These are phyloP conservation scores for Calliscelio sp. DNA, from an alignment of 2,888 invertebrate genomes.

Conservation along the genomic window DNA sequence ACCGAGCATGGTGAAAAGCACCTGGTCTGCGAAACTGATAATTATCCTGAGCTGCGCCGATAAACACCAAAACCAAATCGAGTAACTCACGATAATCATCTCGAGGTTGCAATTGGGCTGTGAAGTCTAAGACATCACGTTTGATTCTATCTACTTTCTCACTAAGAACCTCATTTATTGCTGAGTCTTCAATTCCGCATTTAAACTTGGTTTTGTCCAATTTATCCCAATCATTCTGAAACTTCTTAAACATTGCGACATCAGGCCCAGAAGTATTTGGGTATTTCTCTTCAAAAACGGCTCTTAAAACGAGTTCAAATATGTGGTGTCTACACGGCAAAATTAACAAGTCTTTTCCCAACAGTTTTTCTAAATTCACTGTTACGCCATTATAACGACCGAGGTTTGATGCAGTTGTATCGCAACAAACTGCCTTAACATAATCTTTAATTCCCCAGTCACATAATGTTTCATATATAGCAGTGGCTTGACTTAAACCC, in stretches of 20 bases:
- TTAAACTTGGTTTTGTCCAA: constrained; percentile 35
- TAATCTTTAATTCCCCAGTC: constrained; percentile 43
- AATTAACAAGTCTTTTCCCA: constrained; percentile 60
- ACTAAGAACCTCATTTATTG: constrained; percentile 41
- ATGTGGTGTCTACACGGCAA: constrained; percentile 68
- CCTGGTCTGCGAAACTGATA: constrained; percentile 36
- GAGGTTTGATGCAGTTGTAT: constrained; percentile 74
- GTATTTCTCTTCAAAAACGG: constrained; percentile 31
- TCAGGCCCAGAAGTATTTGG: constrained; percentile 44
- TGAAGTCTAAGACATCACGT: constrained; percentile 9
- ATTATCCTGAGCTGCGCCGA: constrained; percentile 30
- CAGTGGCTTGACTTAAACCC: constrained; percentile 50
- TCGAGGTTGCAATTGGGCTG: constrained; percentile 35
- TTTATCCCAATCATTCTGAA: constrained; percentile 36
- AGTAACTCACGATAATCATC: constrained; percentile 75
- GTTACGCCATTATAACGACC: constrained; percentile 72
- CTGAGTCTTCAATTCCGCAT: constrained; percentile 36
- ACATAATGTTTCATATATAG: constrained; percentile 38
- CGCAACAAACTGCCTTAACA: constrained; percentile 70
- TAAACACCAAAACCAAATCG: constrained; percentile 63
- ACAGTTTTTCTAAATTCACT: constrained; percentile 72
- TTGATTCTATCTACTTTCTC: constrained; percentile 38
- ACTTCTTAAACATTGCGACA: constrained; percentile 47
- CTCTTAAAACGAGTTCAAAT: constrained; percentile 47
- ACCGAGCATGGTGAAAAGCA: constrained; percentile 74